These are phyloP conservation scores for Thera obeliscata DNA, from an alignment of 2,888 invertebrate species.

Conservation along the genomic window DNA sequence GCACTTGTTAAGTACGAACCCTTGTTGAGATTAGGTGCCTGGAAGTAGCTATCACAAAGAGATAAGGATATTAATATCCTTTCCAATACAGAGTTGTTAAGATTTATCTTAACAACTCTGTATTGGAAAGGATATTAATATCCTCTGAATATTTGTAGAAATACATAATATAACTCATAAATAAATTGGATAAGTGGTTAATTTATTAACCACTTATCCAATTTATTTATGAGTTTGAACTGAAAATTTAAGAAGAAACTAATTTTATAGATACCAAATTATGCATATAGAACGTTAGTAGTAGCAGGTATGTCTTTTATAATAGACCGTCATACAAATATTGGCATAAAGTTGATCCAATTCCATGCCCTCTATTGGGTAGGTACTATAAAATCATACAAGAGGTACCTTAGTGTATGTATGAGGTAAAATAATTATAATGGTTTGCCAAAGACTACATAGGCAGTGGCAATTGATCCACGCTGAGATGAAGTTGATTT, in stretches of 20 bases:
- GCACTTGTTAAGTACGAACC: slow-evolving; percentile 31
- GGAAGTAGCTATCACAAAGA: slow-evolving; percentile 17
- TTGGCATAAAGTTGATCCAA: not conserved
- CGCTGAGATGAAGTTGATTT: too few species aligned
- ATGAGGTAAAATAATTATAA: too few species aligned
- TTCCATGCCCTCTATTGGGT: not conserved
- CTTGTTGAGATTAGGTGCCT: slow-evolving; percentile 27
- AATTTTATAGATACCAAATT: not conserved
- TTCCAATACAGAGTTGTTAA: slow-evolving; percentile 20
- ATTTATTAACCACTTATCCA: slow-evolving; percentile 10
- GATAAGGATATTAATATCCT: slow-evolving; percentile 16
- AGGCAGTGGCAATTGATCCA: too few species aligned
- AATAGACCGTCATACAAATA: too few species aligned
- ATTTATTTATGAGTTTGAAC: not conserved
- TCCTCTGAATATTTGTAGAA: too few species aligned
- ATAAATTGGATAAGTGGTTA: too few species aligned
- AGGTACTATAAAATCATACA: not conserved
- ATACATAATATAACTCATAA: too few species aligned
- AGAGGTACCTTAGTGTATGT: not conserved
- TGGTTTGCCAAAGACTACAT: too few species aligned
- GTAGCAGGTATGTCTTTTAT: too few species aligned
- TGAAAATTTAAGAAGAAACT: not conserved
- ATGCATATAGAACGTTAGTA: too few species aligned
- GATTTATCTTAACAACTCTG: too few species aligned
- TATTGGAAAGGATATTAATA: too few species aligned